phyloP scores from a whole-genome alignment of 2,797 vertebrate genomes.

The Onychomys arenicola region DNA sequence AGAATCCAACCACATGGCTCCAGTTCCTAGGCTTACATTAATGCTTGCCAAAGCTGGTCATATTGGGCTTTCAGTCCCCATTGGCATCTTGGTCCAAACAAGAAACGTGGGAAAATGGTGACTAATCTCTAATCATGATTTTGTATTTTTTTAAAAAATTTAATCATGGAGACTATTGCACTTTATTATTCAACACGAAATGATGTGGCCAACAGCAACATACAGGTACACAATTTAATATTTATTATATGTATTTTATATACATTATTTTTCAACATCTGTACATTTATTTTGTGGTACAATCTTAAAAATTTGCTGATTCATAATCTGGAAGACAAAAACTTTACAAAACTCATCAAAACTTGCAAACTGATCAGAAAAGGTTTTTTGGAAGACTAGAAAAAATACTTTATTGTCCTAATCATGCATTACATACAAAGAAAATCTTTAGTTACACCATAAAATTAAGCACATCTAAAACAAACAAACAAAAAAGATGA shows the following conservation, averaged over 20 bases:
- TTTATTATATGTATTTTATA: slow-evolving; percentile 99
- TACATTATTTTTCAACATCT: slow-evolving; percentile 97
- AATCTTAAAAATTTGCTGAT: slow-evolving; percentile 98
- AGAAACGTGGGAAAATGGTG: too few relatives aligned
- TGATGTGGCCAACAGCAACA: slow-evolving; percentile 90
- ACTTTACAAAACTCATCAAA: slow-evolving; percentile 98
- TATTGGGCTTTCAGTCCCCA: too few relatives aligned
- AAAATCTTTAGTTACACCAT: slow-evolving; percentile 94
- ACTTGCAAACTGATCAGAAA: slow-evolving; percentile 96
- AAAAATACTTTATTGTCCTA: slow-evolving; percentile 99
- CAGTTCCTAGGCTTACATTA: too few relatives aligned
- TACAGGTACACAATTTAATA: slow-evolving; percentile 99
- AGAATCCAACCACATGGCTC: too few relatives aligned
- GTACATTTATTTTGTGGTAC: slow-evolving; percentile 96
- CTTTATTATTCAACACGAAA: slow-evolving; percentile 89
- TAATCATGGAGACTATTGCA: slow-evolving; percentile 85
- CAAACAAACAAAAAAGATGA: slow-evolving; percentile 79
- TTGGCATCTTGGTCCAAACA: too few relatives aligned
- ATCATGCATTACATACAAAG: slow-evolving; percentile 99
- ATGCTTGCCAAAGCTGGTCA: too few relatives aligned
- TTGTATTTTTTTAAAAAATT: too few relatives aligned
- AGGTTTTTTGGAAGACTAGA: slow-evolving; percentile 98
- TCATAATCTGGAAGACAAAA: slow-evolving; percentile 97
- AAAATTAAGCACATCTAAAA: slow-evolving; percentile 91
- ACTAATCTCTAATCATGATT: too few relatives aligned